A percentile compares a stretch with the other conserved stretches of the same genome.
phyloP scores from a whole-genome alignment of 2,113 vertebrate genomes.

The Gymnorhina tibicen region DNA sequence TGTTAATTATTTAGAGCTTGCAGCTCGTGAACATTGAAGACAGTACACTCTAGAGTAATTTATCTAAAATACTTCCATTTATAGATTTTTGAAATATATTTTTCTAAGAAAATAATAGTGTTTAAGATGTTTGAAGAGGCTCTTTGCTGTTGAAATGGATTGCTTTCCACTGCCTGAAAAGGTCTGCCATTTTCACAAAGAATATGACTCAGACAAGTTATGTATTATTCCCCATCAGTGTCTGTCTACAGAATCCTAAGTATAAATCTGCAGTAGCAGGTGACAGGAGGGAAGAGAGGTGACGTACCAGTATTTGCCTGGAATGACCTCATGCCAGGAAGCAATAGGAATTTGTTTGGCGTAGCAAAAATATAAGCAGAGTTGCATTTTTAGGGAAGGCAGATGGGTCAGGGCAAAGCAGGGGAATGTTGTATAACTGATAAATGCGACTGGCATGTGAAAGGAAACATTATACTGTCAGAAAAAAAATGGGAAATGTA shows the following conservation, averaged over 20 bases:
- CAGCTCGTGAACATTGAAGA: not conserved
- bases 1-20: conserved; percentile 3
- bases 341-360: not conserved
- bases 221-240: not conserved
- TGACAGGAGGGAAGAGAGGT: not conserved
- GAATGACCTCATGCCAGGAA: not conserved
- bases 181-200: not conserved
- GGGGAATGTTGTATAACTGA: not conserved
- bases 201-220: not conserved
- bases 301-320: not conserved
- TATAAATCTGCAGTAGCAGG: not conserved
- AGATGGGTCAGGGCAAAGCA: not conserved
- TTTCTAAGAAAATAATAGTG: not conserved
- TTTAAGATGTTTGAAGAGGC: not conserved
- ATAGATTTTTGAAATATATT: not conserved
- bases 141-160: not conserved
- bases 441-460: not conserved
- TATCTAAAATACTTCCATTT: not conserved
- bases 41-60: not conserved
- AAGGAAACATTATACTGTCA: not conserved
- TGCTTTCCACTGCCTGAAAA: not conserved
- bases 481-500: not conserved
- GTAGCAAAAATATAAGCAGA: not conserved
- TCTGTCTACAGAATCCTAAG: not conserved
- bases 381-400: not conserved